Base-by-base conservation (phyloP, 2,888 invertebrate species). In the Syrphus vitripennis region DNA sequence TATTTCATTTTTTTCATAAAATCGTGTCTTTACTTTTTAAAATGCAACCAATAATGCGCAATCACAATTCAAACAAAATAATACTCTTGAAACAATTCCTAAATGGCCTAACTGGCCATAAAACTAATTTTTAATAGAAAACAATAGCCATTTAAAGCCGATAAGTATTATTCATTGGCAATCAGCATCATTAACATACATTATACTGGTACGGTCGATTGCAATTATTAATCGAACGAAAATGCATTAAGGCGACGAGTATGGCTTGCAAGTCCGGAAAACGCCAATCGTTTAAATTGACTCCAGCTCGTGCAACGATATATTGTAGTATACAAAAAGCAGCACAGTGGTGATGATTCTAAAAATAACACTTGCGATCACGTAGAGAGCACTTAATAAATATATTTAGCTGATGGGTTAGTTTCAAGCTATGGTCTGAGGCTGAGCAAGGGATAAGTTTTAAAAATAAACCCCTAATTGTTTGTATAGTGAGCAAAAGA, bases 211-310 rank as follows among this genome's bases (percentile, higher is more conserved):
- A 37, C 59, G 34, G 59, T 59, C 59, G 45, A 65, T 65, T 76
- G 70, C 70, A 61, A 81, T 81, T 63, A 76, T 76, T 45, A 37
- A 61, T 12, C 50, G 29, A 75, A 57, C 63, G 57, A 82, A 63
- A 34, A 50, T 69, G 77, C 77, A 77, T 55, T 37, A 29, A 67
- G 29, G 34, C 80, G 55, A 29, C 84, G 63, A 59, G 59, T 78
- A 63, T 74, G 77, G 77, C 63, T 86, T 63, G 55, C 74, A 63
- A 79, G 82, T 50, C 87, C 87, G 83, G 87, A 87, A 83, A 83
- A 65, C 70, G 87, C 83, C 78, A 87, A 87, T 87, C 87, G 83
- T 71, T 83, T 83, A 87, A n/a, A 83, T 75, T 83, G 83, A 79
- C 75, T 72, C 65, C 45, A 69, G 50, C 65, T 42, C 67, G 70